A percentile compares a stretch with the other conserved stretches of the same genome.
These are phyloP conservation scores for Gandaritis pyraliata DNA, from an alignment of 2,888 invertebrate genomes.

Conservation along the genomic window DNA sequence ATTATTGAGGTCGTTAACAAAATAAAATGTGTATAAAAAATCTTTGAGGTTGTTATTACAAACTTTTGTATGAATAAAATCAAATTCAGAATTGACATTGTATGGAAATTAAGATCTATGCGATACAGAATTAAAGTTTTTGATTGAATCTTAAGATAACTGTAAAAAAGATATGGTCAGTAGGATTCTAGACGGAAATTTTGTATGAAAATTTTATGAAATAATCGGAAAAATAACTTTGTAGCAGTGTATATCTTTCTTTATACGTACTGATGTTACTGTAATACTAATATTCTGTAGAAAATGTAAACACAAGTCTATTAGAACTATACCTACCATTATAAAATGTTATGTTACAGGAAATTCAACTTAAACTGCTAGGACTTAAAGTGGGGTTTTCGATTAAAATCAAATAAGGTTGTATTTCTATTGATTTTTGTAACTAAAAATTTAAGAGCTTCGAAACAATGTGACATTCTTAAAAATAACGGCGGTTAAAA, in stretches of 20 bases:
- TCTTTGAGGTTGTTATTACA: too few relatives aligned
- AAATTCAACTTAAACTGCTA: not conserved
- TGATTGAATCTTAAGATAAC: too few relatives aligned
- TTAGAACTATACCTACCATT: not conserved
- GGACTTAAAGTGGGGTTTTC: not conserved
- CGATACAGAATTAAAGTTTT: not conserved
- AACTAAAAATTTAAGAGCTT: too few relatives aligned
- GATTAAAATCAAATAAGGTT: not conserved
- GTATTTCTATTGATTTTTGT: too few relatives aligned
- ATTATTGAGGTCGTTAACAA: too few relatives aligned
- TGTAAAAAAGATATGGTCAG: not conserved
- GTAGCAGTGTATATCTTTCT: conserved; percentile 2
- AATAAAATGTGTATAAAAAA: not conserved
- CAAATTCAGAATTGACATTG: not conserved
- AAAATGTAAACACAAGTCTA: not conserved
- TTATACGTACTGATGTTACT: conserved; percentile 5
- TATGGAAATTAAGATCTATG: not conserved
- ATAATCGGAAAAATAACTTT: conserved; percentile 13
- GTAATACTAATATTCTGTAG: conserved; percentile 1
- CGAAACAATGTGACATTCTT: not conserved
- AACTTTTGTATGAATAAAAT: too few relatives aligned
- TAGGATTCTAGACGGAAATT: conserved; percentile 3
- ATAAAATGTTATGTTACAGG: not conserved
- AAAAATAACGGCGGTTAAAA: conserved; percentile 14
- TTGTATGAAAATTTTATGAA: conserved; percentile 19